Evolutionary conservation across 2,888 invertebrate genomes (phyloP), one percentile per base, ranked within the genome.

Genomic region (Hetaerina titia): DNA sequence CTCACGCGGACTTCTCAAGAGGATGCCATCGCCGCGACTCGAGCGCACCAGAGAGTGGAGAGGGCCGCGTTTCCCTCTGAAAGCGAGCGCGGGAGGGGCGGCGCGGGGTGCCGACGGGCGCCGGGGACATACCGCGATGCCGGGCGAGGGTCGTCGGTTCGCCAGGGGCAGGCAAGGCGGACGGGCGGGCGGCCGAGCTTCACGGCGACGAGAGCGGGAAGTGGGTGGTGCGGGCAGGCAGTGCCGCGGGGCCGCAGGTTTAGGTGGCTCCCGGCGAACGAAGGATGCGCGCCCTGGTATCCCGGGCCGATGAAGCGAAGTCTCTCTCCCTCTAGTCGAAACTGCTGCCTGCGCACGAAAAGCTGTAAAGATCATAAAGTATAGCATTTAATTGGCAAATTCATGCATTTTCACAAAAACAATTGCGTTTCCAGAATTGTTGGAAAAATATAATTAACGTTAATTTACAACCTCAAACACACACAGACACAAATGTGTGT

Each of bases 11-110:
- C 60, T n/a, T 63, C 74, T 56, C 56, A 9, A 22, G 45, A 45
- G 45, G 19, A 19, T 25, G 60, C 63, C 90, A 64, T 64, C 90
- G 45, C 88, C n/a, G 9, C 45, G 90, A 64, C 45, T 64, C 56
- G 45, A 56, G 92, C 22, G 45, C 56, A 8, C 56, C 69, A 19
- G 31, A 7, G 63, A 19, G 17, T 17, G 89, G 89, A 56, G 56
- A 31, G 60, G 69, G 92, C 56, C 92, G 92, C 4, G 92, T 92
- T 69, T 92, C 92, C 7, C 92, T 69, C 69, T 92, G 92, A 57
- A 92, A 92, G 64, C 63, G 92, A 6, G 69, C 57, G 92, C 56
- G n/a, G 45, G 92, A n/a, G 19, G 31, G 63, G 63, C 25, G 90
- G 22, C 45, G 90, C 31, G 25, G 4, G 63, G 64, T 13, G 8